A percentile compares a stretch with the other conserved stretches of the same genome.
Conservation (phyloP, 2,888 invertebrate genomes). For the Coremacera marginata region DNA sequence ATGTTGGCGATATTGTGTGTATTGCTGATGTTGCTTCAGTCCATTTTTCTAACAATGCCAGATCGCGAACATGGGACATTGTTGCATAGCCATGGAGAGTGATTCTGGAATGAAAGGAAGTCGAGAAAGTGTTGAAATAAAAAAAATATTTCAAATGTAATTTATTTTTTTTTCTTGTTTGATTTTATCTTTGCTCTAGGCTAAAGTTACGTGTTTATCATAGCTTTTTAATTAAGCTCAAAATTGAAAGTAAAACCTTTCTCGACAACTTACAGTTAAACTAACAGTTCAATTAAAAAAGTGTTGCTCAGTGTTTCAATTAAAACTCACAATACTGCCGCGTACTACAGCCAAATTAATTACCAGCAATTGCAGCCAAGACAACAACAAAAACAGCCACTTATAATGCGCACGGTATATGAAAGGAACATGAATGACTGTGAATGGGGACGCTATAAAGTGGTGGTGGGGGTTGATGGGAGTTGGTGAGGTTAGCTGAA, state of each 20-base stretch:
- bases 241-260: conserved; percentile 37
- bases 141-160: too few species aligned
- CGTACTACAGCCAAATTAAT: conserved; percentile 23
- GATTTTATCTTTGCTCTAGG: background rate
- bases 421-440: background rate
- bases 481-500: background rate
- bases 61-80: conserved; percentile 67
- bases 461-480: background rate
- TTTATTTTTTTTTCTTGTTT: background rate
- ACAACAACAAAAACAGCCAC: conserved; percentile 16
- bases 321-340: conserved; percentile 9
- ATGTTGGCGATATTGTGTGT: conserved; percentile 60
- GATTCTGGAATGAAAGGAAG: conserved; percentile 56
- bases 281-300: conserved; percentile 10
- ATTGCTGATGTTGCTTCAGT: conserved; percentile 61
- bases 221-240: conserved; percentile 39
- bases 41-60: conserved; percentile 67
- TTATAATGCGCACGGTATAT: background rate
- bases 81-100: conserved; percentile 65
- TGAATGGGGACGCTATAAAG: background rate
- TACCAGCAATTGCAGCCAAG: background rate
- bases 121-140: too few species aligned
- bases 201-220: background rate
- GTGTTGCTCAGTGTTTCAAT: background rate
- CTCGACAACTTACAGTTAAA: background rate